These are phyloP conservation scores for Pseudolaguvia tuberculata DNA, from an alignment of 2,113 vertebrate species.

Conservation along the genomic window DNA sequence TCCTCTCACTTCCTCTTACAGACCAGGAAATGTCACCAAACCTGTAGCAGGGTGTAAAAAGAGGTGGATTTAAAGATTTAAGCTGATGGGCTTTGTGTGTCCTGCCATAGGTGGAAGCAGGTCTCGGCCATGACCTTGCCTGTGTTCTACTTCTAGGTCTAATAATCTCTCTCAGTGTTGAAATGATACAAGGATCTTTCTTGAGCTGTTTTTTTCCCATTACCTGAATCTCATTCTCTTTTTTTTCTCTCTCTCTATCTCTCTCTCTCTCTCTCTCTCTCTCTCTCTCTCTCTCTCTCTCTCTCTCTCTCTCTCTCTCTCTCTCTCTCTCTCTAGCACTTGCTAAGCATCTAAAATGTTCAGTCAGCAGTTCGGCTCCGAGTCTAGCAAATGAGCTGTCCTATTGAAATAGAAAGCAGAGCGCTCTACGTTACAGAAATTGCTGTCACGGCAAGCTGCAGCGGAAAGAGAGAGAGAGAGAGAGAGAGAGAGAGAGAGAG, in stretches of 20 bases:
- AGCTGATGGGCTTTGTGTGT: constrained; percentile 63
- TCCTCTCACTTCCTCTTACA: not conserved
- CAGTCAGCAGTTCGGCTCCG: constrained; percentile 73
- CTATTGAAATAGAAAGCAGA: constrained; percentile 75
- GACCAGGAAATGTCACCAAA: constrained; percentile 60
- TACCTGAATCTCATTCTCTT: constrained; percentile 41
- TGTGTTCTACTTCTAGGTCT: constrained; percentile 63
- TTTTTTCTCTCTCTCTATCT: too few species aligned
- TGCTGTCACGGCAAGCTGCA: constrained; percentile 69
- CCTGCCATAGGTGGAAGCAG: constrained; percentile 59
- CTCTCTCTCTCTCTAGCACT: constrained; percentile 47
- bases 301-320: constrained; percentile 45
- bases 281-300: constrained; percentile 27
- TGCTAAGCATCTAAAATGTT: constrained; percentile 60
- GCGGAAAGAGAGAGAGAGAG: constrained; percentile 56
- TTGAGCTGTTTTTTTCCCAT: constrained; percentile 51
- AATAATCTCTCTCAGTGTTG: constrained; percentile 70
- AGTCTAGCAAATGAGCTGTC: constrained; percentile 80
- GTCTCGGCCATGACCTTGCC: constrained; percentile 66
- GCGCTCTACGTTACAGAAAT: constrained; percentile 67
- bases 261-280: too few species aligned
- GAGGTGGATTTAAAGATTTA: constrained; percentile 42
- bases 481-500: constrained; percentile 58
- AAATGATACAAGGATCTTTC: constrained; percentile 65
- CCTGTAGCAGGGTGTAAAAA: constrained; percentile 51